Evolutionary conservation across 2,888 invertebrate species (phyloP), one percentile per base, ranked within the genome.

Genomic region (Tryphoninae sp.): DNA sequence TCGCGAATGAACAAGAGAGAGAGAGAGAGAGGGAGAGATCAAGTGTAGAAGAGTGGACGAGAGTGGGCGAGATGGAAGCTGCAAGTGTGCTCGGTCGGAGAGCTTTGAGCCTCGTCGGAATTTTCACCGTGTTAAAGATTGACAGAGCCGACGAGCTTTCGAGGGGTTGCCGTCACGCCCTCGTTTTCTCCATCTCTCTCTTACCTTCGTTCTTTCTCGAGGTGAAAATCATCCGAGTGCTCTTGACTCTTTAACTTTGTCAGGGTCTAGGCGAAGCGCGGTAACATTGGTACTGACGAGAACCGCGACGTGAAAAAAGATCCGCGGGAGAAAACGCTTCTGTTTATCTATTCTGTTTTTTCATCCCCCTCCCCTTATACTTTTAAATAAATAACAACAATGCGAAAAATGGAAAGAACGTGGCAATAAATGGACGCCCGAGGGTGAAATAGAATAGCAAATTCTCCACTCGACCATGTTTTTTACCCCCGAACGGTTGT

Each of bases 211-310:
- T n/a, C 45, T 45, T 58, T 33, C 55, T 33, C 62, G 65, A 65
- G 74, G 65, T 65, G 58, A 33, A 75, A 65, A 75, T 65, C 65
- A 49, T 33, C 55, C 55, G 58, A 75, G 65, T 74, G 68, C 55
- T 69, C 68, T 67, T 61, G 58, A 74, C 69, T 79, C 74, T 45
- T 59, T 33, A 71, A 78, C 64, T 55, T 78, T 78, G 71, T 69
- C 68, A 62, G 61, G 69, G 68, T 69, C 59, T 68, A 40, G 73
- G 23, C 69, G 45, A 55, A 69, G 58, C 55, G 69, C 22, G 69
- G 11, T 16, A 26, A 22, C 40, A 64, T 64, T 53, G 73, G 23
- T 62, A 40, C 23, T 1, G 19, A 16, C 61, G 49, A 72, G 72
- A 13, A 40, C 40, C 62, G 19, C 16, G 23, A 45, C 22, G 62